Base-by-base conservation (phyloP, 1,140 invertebrate genomes). In the Lutraria rhynchaena region DNA sequence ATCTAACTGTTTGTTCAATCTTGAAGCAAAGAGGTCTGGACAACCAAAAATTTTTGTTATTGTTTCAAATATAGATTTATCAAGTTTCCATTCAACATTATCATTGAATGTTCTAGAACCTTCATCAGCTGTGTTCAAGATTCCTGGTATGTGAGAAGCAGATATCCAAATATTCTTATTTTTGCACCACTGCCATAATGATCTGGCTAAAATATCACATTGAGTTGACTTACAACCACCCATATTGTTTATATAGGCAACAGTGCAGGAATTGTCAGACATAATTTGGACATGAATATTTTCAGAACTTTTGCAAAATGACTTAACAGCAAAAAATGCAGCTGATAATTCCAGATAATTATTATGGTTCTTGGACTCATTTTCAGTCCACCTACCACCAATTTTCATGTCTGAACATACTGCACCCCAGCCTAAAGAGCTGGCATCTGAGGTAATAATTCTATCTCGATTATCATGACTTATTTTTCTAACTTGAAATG, bases 241-340 rank as follows among this genome's bases (percentile, higher is more conserved):
- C 65, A 49, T 69, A 31, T 69, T 19, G 27, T 49, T 69, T 27
- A 69, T 49, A n/a, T 49, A 69, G 22, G 65, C 65, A 27, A 69
- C 65, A n/a, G 65, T 69, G 19, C 19, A n/a, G 44, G 2, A 24
- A 19, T 69, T 69, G 24, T 69, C 65, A 46, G 65, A 49, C 22
- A 3, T 35, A 49, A 69, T 49, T 19, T 19, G n/a, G 3, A 69
- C 65, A 51, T 69, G 75, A 9, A 24, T 69, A 69, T 69, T 7
- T 49, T 11, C 13, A n/a, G n/a, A n/a, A n/a, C n/a, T n/a, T n/a
- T n/a, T n/a, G n/a, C n/a, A n/a, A n/a, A n/a, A n/a, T n/a, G 55
- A 75, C 27, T 4, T 46, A 15, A 61, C 0, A 0, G 41, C 58
- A 17, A 9, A 63, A 35, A 27, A 33, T 7, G 29, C 37, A 11